Evolutionary conservation across 1,140 invertebrate species (phyloP).

Genomic region (Pseudoatta argentina): DNA sequence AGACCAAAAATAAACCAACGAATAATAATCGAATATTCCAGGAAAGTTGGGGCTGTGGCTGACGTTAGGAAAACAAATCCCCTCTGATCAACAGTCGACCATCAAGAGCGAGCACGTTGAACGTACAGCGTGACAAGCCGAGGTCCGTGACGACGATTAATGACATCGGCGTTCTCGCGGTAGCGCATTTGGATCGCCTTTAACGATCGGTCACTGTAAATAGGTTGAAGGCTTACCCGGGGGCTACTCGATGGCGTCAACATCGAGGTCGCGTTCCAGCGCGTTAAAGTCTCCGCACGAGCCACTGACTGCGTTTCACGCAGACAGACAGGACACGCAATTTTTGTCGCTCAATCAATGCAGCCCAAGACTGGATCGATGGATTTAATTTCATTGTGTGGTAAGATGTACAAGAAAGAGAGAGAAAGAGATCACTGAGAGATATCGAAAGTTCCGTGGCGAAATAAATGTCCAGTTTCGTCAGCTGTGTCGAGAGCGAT

Average conservation of each 20-base stretch:
- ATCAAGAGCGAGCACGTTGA: constrained; percentile 14
- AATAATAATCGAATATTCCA: neutral
- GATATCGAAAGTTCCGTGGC: constrained; percentile 48
- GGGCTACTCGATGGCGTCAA: constrained; percentile 24
- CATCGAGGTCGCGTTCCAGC: constrained; percentile 57
- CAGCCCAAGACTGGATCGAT: neutral
- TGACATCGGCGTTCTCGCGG: constrained; percentile 28
- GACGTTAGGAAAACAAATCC: neutral
- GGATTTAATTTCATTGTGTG: constrained; percentile 41
- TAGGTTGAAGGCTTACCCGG: constrained; percentile 57
- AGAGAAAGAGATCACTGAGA: neutral
- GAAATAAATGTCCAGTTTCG: constrained; percentile 63
- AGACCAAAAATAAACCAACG: neutral
- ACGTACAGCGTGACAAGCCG: constrained; percentile 25
- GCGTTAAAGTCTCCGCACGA: constrained; percentile 53
- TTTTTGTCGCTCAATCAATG: constrained; percentile 35
- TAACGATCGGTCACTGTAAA: constrained; percentile 63
- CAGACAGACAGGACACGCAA: neutral
- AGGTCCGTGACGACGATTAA: constrained; percentile 32
- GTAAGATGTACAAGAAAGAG: neutral
- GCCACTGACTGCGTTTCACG: constrained; percentile 23
- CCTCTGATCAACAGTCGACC: neutral
- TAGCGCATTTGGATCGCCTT: constrained; percentile 55
- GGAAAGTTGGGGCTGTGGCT: too few relatives aligned
- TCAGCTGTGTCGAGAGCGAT: constrained; percentile 50